Evolutionary conservation across 2,888 invertebrate species (phyloP), one percentile per base, ranked within the genome.

Genomic region (Sesia apiformis): DNA sequence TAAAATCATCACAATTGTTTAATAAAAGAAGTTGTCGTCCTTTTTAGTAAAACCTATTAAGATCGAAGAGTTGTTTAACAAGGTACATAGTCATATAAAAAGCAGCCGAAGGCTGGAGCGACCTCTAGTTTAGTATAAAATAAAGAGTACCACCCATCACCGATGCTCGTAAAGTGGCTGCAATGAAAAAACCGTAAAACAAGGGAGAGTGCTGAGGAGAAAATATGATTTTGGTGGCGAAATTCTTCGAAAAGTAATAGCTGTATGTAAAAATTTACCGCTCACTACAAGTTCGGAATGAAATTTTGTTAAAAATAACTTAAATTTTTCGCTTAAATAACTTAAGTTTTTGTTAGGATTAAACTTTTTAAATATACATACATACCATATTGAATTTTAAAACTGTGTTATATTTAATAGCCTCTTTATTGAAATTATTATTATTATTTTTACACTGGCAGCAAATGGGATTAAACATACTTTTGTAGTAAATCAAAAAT

Each of bases 121-220:
- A 39, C 39, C 49, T 49, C 53, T 40, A 53, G 53, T 53, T 51
- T 53, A 40, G 41, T 40, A 52, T 38, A 52, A 53, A 56, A 56
- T 52, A 46, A 56, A 55, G 75, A 82, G 80, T 79, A 74, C 74
- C 73, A 69, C 66, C 73, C 81, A 79, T 78, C 76, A 71, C 73
- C 65, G 68, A 70, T 65, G 74, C 70, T 83, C 84, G 81, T 88
- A 85, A 88, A 86, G 74, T 74, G 78, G 78, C 63, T 74, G 80
- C 81, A 81, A 83, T 85, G 84, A 86, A 84, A 84, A 84, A 78
- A 74, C 66, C 76, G 74, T 85, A 85, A 87, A 86, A 81, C 77
- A 81, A 80, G 72, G 72, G 73, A 70, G 71, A 70, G 72, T 74
- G 71, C 72, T 68, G 71, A 74, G 61, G 72, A 67, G 72, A 78